These are phyloP conservation scores for Hydrolagus colliei DNA, from an alignment of 2,797 vertebrate species.

Conservation along the genomic window DNA sequence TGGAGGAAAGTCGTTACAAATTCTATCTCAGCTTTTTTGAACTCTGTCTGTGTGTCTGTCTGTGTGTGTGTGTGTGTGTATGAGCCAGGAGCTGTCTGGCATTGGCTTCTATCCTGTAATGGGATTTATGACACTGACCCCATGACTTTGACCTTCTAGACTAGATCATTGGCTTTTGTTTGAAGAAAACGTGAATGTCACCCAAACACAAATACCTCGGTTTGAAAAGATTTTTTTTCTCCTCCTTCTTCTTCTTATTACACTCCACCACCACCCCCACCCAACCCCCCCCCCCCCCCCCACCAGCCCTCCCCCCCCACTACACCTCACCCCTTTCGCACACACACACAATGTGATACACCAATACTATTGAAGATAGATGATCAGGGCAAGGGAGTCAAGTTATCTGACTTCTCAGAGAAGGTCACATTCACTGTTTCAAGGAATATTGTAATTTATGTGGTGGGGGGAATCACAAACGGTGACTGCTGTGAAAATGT, in stretches of 20 bases:
- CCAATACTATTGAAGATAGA: too few species aligned
- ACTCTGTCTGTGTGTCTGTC: background rate
- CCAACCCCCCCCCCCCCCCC: background rate
- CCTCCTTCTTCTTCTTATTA: background rate
- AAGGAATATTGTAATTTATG: too few species aligned
- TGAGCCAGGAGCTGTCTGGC: constrained; percentile 12
- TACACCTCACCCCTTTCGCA: too few species aligned
- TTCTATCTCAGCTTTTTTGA: constrained; percentile 8
- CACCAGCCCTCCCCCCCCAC: background rate
- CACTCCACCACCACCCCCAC: background rate
- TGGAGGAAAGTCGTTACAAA: background rate
- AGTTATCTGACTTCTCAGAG: too few species aligned
- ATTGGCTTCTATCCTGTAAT: background rate
- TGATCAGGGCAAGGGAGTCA: too few species aligned
- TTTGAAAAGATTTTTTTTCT: background rate
- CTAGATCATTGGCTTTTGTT: constrained; percentile 11
- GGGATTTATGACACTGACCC: constrained; percentile 13
- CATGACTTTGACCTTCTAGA: background rate
- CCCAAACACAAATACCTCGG: background rate
- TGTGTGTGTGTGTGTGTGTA: too few species aligned
- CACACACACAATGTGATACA: background rate
- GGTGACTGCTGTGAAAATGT: too few species aligned
- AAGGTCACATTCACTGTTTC: too few species aligned
- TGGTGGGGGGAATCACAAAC: too few species aligned
- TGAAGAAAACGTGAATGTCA: background rate